phyloP scores from a whole-genome alignment of 1,140 invertebrate species.

The Aphelinus atriplicis region DNA sequence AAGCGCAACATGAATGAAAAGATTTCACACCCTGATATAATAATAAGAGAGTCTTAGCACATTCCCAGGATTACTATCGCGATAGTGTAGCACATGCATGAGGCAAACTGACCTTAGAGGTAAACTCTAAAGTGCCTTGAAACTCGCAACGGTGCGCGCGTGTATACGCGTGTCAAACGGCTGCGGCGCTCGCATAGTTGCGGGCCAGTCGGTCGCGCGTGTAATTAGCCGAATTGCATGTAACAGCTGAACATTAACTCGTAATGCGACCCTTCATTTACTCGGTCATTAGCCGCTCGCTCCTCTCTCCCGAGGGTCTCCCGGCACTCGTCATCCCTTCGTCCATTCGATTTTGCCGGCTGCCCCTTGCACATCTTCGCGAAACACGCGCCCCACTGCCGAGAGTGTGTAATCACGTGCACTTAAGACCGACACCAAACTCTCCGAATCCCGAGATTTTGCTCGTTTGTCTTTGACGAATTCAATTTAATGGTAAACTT shows the following conservation, averaged over 20 bases:
- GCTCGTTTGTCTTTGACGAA: neutral
- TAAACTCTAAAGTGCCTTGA: too few relatives aligned
- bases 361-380: slow-evolving; percentile 47
- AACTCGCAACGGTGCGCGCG: too few relatives aligned
- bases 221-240: slow-evolving; percentile 66
- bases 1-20: too few relatives aligned
- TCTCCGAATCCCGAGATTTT: slow-evolving; percentile 3
- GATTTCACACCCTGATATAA: too few relatives aligned
- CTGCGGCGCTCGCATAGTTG: slow-evolving; percentile 47
- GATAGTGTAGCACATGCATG: too few relatives aligned
- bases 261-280: slow-evolving; percentile 67
- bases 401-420: neutral
- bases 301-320: slow-evolving; percentile 30
- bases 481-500: neutral
- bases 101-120: too few relatives aligned
- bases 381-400: slow-evolving; percentile 11
- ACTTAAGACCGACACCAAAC: neutral
- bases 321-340: slow-evolving; percentile 51
- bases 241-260: slow-evolving; percentile 67
- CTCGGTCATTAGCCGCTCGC: slow-evolving; percentile 60
- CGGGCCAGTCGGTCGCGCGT: slow-evolving; percentile 45
- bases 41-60: too few relatives aligned
- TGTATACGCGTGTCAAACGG: too few relatives aligned
- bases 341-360: slow-evolving; percentile 32
- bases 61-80: too few relatives aligned